Conservation (phyloP, 2,113 vertebrate species). For the Scytalopus superciliaris region DNA sequence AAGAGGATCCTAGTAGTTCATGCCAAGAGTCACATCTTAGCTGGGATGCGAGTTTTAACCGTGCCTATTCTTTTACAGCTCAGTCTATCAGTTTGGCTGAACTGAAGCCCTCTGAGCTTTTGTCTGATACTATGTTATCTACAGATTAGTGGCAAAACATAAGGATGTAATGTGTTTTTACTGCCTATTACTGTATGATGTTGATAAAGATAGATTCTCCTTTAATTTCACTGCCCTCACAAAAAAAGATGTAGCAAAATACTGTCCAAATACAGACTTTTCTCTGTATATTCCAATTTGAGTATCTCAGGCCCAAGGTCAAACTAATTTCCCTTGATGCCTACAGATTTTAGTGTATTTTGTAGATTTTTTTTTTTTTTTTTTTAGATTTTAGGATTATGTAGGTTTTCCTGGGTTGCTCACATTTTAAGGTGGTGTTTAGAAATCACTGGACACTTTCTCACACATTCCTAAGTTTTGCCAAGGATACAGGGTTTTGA, state of each 20-base stretch:
- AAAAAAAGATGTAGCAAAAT: background rate
- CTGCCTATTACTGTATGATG: background rate
- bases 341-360: too few relatives aligned
- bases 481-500: too few relatives aligned
- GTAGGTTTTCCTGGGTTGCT: too few relatives aligned
- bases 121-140: background rate
- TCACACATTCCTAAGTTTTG: too few relatives aligned
- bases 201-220: background rate
- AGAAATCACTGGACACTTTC: too few relatives aligned
- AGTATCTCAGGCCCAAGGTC: background rate
- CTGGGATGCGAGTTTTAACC: background rate
- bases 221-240: background rate
- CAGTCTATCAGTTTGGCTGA: background rate
- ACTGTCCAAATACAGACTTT: rapidly evolving
- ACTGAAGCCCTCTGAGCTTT: background rate
- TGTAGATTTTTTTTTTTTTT: too few relatives aligned
- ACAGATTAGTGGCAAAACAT: background rate
- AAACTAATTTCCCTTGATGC: background rate
- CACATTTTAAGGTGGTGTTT: too few relatives aligned
- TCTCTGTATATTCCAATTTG: background rate
- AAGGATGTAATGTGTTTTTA: background rate
- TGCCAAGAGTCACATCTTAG: background rate
- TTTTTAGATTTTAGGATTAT: too few relatives aligned
- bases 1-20: background rate
- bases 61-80: background rate